Evolutionary conservation across 2,113 vertebrate species (phyloP), one percentile per base, ranked within the genome.

Genomic region (Sialia sialis): DNA sequence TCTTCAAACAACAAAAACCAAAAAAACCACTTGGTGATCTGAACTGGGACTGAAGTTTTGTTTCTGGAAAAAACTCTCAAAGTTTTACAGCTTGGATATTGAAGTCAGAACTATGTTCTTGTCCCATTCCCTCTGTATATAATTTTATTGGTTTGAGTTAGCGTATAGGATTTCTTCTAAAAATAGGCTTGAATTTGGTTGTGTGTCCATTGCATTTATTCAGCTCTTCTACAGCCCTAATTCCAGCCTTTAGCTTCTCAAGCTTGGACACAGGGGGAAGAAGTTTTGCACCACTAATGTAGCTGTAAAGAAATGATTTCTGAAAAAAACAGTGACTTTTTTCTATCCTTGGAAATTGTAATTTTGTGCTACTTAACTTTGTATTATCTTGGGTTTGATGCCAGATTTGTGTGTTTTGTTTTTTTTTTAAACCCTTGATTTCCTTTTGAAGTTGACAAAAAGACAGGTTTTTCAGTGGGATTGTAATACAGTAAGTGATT

Each of bases 381-480:
- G 2, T 52, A 19, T 90, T 62, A 41, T 78, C 77, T 62, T 70
- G 27, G n/a, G 64, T 76, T 84, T 85, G 54, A 64, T 95, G 70
- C 17, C 52, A 52, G 70, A 55, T 87, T 39, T 69, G 23, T 60
- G n/a, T n/a, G n/a, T n/a, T n/a, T n/a, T n/a, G n/a, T 67, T 82
- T 64, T 52, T 52, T 27, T 34, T 16, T 3, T 7, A 16, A n/a
- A 25, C 5, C 19, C 44, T 75, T 90, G 25, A 41, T 93, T 87
- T 93, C 63, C 72, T 93, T 95, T 83, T 80, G 76, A 76, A 49
- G 51, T 41, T 94, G 90, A 55, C 67, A 69, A 59, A 75, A 72
- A 78, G 81, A 43, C 52, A 58, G 62, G 41, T 60, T 87, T 93
- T 75, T 88, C 54, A 68, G 43, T 52, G 39, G 30, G 60, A 64